Evolutionary conservation across 2,888 invertebrate genomes (phyloP), one percentile per base, ranked within the genome.

Genomic region (Acrobasis consociella): DNA sequence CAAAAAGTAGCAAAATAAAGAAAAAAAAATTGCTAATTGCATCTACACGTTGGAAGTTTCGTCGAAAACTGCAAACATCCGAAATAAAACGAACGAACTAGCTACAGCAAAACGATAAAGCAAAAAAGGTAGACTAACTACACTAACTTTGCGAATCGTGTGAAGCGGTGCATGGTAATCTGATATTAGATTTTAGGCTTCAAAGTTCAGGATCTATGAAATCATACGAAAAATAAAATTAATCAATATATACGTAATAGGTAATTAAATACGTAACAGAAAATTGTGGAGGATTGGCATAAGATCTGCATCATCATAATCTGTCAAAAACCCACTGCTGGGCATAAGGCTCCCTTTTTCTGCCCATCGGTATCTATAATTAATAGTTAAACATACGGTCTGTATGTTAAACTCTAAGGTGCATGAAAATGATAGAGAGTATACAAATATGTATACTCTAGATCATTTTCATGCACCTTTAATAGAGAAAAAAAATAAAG

Each of bases 131-230:
- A 74, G 74, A 78, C 77, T 64, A 58, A 13, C 17, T 37, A 55
- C 63, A 69, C 60, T 65, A 58, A 65, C 63, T 66, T 60, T 51
- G 69, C 64, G 62, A 73, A 70, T 81, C 81, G 82, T 82, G 82
- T 81, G 82, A 82, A 80, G 73, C 64, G 69, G 65, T 72, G 69
- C 71, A 58, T 62, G 61, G 59, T 52, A 62, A 63, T 46, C 63
- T 52, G 65, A 65, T 66, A 70, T 68, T 68, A 69, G 67, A 67
- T 65, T 65, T 69, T 63, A 65, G 64, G 60, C 17, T 50, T 59
- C 17, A 3, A 22, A 17, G 9, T 31, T 62, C 9, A 31, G 15
- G 62, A 67, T 17, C 55, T 51, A 62, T n/a, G 56, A 60, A 42
- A 16, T 3, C 46, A 49, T 39, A 31, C 5, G 17, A 55, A 55